Base-by-base conservation (phyloP, 2,797 vertebrate species). In the Gymnoscopelus braueri region DNA sequence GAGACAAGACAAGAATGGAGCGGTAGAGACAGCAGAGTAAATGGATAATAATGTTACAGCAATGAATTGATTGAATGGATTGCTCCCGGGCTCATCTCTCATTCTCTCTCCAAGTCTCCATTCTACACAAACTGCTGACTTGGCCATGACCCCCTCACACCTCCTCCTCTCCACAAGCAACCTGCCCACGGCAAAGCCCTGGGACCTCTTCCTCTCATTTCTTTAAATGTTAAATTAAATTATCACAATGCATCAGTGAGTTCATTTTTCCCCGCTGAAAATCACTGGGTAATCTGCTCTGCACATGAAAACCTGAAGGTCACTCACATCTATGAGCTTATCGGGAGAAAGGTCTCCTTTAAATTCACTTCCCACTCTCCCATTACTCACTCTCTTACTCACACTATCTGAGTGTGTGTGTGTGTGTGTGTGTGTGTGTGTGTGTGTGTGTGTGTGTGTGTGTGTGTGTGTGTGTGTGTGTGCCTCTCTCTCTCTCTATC, bases 111-210 rank as follows among this genome's bases (percentile, higher is more conserved):
- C 19, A 19, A 19, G 19, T 19, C 19, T 19, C 75, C 75, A 85
- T 84, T 91, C 87, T 86, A 81, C 71, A 75, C 74, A 88, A 89
- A 86, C 77, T 91, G 89, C 91, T 92, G 91, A 92, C 84, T 89
- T 68, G 60, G 60, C 69, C 74, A 66, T 71, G 75, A 19, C 32
- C 29, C 48, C 53, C 13, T 8, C 32, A 66, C 56, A 9, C 48
- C 56, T 57, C 48, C 6, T n/a, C 54, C 39, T 44, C 7, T 10
- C 60, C 79, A 58, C 39, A 8, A 19, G 19, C 19, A 19, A 19
- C 72, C 79, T 61, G 76, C 84, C 85, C n/a, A 4, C 65, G 76
- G 88, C 85, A 62, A 80, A 69, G 78, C 78, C 76, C 59, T 63
- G 63, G 67, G 65, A 84, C 79, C 74, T 11, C 69, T 77, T 84